Evolutionary conservation across 1,140 invertebrate species (phyloP).

Genomic region (Scaptomyza graminum): DNA sequence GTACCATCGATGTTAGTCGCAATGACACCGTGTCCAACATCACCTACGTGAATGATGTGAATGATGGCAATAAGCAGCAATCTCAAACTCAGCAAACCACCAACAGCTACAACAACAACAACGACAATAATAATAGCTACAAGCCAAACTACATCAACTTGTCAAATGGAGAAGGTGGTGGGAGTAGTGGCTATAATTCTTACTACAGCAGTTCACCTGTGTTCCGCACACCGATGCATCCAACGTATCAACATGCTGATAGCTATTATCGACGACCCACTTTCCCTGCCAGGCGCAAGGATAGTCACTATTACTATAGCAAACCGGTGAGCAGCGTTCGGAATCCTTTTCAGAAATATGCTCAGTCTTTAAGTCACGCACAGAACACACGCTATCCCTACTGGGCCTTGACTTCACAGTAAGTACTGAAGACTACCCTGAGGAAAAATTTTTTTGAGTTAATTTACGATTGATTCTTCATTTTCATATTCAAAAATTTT

Average conservation of each 20-base stretch:
- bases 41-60: conserved; percentile 65
- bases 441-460: neutral
- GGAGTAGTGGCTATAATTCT: conserved; percentile 40
- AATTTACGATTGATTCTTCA: no score
- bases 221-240: conserved; percentile 72
- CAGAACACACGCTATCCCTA: conserved; percentile 64
- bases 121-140: conserved; percentile 22
- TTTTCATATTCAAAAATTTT: neutral
- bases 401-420: conserved; percentile 61
- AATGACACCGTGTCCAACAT: conserved; percentile 73
- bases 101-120: conserved; percentile 16
- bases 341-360: conserved; percentile 58
- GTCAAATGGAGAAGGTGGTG: conserved; percentile 15
- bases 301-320: conserved; percentile 60
- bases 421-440: neutral
- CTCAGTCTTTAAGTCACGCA: conserved; percentile 19
- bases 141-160: conserved; percentile 67
- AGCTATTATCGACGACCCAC: conserved; percentile 52
- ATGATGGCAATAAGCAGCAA: conserved; percentile 33
- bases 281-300: conserved; percentile 57
- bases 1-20: conserved; percentile 66
- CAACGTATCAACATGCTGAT: conserved; percentile 39
- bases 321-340: conserved; percentile 7
- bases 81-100: neutral
- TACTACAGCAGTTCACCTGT: conserved; percentile 58